Conservation (phyloP, 2,888 invertebrate species). For the Habrosyne pyritoides region DNA sequence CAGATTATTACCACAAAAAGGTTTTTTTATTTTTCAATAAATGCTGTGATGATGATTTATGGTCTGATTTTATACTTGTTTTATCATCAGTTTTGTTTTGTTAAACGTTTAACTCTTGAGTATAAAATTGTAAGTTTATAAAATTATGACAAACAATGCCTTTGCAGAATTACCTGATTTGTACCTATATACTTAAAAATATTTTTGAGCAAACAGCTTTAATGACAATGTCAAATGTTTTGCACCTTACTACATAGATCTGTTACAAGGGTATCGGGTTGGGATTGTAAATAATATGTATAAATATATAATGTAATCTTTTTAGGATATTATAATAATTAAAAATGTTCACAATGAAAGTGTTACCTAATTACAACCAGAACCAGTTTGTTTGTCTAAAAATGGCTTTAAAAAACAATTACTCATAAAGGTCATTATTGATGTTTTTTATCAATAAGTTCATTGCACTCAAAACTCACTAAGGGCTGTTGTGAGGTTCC, state of each 20-base stretch:
- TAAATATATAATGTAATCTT: slow-evolving; percentile 23
- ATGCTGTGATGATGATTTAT: slow-evolving; percentile 22
- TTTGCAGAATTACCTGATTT: not conserved
- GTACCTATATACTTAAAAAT: no score
- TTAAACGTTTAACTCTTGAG: not conserved
- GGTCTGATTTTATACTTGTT: slow-evolving; percentile 18
- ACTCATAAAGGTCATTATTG: no score
- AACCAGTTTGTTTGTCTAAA: no score
- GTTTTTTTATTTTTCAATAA: slow-evolving; percentile 15
- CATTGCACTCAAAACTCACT: no score
- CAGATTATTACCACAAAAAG: not conserved
- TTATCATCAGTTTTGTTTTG: slow-evolving; percentile 19
- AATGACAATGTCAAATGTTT: slow-evolving; percentile 9
- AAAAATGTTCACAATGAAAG: not conserved
- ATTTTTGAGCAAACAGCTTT: not conserved
- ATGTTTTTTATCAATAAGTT: no score
- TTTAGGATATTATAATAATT: slow-evolving; percentile 21
- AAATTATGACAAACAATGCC: not conserved
- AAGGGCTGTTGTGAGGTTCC: no score
- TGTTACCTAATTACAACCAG: not conserved
- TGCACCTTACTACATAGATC: slow-evolving; percentile 33
- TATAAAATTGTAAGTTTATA: not conserved
- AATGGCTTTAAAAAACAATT: no score
- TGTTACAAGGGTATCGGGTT: slow-evolving; percentile 41
- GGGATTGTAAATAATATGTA: slow-evolving; percentile 46